Evolutionary conservation across 2,113 vertebrate genomes (phyloP), one percentile per base, ranked within the genome.

Genomic region (Hystrix brachyura): DNA sequence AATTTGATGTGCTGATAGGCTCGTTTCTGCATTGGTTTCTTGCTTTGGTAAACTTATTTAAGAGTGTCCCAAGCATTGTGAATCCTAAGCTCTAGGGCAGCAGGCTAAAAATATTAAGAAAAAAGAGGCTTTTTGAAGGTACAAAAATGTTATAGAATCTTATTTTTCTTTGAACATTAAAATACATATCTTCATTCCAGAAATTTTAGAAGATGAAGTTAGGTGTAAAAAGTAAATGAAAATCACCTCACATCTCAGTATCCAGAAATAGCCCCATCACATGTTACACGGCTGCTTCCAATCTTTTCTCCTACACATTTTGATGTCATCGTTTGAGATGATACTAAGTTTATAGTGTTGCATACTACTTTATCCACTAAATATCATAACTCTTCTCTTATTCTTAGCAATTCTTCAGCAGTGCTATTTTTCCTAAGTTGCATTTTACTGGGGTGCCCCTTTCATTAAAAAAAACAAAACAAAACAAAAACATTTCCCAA

Each of bases 171-270:
- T 43, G 46, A 93, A 67, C 29, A 55, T 86, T 93, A 80, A 74
- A 72, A 64, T 7, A 51, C 5, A 32, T 74, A 89, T 55, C 13
- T 71, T 90, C 57, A 80, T 65, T 81, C 29, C 38, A 92, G 46
- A 96, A 96, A 57, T 87, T 85, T 82, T 82, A 82, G 7, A 88
- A 89, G 74, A 69, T 80, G 29, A 62, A 92, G 60, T 57, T 90
- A 93, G 57, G 25, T 67, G 17, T 74, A 53, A 92, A 96, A 93
- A 90, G 34, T 38, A 92, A 97, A 96, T 69, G n/a, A 94, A 91
- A 90, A 80, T 74, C 72, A 91, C 48, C n/a, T 95, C 83, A 90
- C 3, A 74, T 76, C 27, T 91, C 17, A 72, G 55, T 3, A 57
- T 62, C n/a, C 9, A 82, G 38, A 86, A 93, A 67, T 90, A 96